phyloP scores from a whole-genome alignment of 2,797 vertebrate species.

The Molossus molossus region DNA sequence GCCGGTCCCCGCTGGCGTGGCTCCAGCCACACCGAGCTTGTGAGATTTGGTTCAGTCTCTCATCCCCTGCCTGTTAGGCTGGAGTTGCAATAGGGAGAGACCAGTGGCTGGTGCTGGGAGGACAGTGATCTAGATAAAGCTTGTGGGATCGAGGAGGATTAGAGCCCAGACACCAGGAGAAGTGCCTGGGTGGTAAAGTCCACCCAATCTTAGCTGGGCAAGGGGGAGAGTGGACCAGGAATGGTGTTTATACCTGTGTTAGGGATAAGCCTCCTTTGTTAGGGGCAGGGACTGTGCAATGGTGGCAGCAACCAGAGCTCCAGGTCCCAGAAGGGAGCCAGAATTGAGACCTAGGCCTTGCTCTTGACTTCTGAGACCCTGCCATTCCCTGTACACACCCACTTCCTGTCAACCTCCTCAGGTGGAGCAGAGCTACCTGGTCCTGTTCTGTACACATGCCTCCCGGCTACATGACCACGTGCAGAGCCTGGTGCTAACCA shows the following conservation, averaged over 20 bases:
- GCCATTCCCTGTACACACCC: fast-evolving
- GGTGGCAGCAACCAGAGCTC: background rate
- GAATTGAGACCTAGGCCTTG: background rate
- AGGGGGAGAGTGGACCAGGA: background rate
- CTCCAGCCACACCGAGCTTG: background rate
- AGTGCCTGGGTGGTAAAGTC: background rate
- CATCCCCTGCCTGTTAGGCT: fast-evolving
- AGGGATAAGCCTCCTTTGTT: background rate
- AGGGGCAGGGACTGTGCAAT: background rate
- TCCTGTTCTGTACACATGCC: conserved; percentile 97
- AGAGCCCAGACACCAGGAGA: background rate
- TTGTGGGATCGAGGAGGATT: background rate
- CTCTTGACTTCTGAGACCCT: background rate
- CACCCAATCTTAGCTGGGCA: background rate
- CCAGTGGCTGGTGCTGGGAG: background rate
- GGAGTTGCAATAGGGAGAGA: background rate
- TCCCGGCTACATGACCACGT: conserved; percentile 94
- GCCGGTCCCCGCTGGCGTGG: background rate
- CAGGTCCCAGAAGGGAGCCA: background rate
- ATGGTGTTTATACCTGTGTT: background rate
- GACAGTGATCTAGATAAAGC: background rate
- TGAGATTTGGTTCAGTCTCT: background rate
- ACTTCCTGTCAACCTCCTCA: conserved; percentile 84
- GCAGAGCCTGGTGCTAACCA: conserved; percentile 96
- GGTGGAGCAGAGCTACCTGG: conserved; percentile 98